These are phyloP conservation scores for Holothuria scabra DNA, from an alignment of 53 echinoderm and acorn worm species.

Conservation along the genomic window DNA sequence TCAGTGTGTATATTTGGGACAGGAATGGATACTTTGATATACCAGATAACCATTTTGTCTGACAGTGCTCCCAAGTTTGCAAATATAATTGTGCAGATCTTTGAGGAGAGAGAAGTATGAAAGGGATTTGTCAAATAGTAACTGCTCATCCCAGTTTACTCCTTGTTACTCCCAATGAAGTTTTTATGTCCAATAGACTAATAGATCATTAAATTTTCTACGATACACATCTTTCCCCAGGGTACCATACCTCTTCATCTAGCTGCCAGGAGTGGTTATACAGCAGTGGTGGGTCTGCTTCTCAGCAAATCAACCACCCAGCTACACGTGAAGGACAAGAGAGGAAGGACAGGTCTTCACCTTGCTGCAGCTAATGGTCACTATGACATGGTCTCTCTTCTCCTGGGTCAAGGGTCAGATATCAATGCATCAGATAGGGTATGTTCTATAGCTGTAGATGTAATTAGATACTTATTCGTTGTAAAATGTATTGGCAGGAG, in stretches of 20 bases:
- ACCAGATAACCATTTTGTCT: too few species aligned
- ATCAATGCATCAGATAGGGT: slow-evolving; percentile 96
- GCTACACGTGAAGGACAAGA: slow-evolving; percentile 96
- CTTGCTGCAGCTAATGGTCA: slow-evolving; percentile 95
- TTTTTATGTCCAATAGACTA: neutral
- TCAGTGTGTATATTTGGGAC: too few species aligned
- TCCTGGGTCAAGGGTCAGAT: slow-evolving; percentile 94
- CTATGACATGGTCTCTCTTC: slow-evolving; percentile 91
- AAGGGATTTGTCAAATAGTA: too few species aligned
- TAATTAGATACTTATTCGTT: too few species aligned
- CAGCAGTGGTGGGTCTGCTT: slow-evolving; percentile 93
- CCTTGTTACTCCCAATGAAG: neutral
- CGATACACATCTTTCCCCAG: slow-evolving; percentile 48
- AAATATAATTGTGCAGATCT: too few species aligned
- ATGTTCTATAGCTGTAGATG: neutral
- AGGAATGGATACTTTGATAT: too few species aligned
- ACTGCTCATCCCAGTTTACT: neutral
- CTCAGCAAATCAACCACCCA: slow-evolving; percentile 99
- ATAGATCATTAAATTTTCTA: neutral
- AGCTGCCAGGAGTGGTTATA: slow-evolving; percentile 91
- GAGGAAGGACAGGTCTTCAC: slow-evolving; percentile 96
- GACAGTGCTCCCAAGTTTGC: too few species aligned
- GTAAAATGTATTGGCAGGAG: too few species aligned
- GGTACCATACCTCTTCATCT: slow-evolving; percentile 95
- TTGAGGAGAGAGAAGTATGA: too few species aligned